Evolutionary conservation across 1,140 invertebrate species (phyloP), one percentile per base, ranked within the genome.

Genomic region (Onthophagus taurus): DNA sequence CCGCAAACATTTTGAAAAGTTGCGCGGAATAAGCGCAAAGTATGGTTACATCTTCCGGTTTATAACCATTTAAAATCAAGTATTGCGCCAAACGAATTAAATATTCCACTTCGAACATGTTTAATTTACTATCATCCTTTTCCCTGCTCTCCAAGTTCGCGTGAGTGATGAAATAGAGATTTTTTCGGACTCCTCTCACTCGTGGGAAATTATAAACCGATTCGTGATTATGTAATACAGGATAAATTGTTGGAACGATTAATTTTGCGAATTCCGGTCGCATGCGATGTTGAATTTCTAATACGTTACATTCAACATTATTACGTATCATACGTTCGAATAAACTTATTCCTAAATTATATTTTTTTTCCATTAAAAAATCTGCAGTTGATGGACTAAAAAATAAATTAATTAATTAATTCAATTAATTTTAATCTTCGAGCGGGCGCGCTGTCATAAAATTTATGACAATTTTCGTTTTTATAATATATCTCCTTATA

Each of bases 281-380:
- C 80, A 83, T 83, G 34, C 81, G 68, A 55, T 81, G 77, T 57
- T 83, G 81, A 4, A 73, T 67, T 31, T 60, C 52, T 1, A 82
- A 65, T 2, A 65, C 60, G 4, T 66, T 58, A 47, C 65, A 73
- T 30, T 72, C 66, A 4, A 78, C 63, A 0, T 69, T 64, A 54
- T 78, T 77, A 9, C 60, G 66, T 12, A 84, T 70, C 65, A 85
- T 73, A 23, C 83, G 71, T 59, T 86, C 82, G 59, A 85, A 85
- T 19, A 88, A 62, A 2, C 83, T 86, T 23, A 85, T 70, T 36
- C 85, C 77, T 13, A 83, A 60, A 31, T 78, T 66, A 77, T 44
- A 58, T 35, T 76, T 53, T 45, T 63, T 72, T 17, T 74, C 75
- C 31, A 84, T 58, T 26, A 65, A 55, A 55, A 75, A 75, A 36